A percentile compares a stretch with the other conserved stretches of the same genome.
phyloP scores from a whole-genome alignment of 2,888 invertebrate genomes.

The Cryptocheilus praepositus region DNA sequence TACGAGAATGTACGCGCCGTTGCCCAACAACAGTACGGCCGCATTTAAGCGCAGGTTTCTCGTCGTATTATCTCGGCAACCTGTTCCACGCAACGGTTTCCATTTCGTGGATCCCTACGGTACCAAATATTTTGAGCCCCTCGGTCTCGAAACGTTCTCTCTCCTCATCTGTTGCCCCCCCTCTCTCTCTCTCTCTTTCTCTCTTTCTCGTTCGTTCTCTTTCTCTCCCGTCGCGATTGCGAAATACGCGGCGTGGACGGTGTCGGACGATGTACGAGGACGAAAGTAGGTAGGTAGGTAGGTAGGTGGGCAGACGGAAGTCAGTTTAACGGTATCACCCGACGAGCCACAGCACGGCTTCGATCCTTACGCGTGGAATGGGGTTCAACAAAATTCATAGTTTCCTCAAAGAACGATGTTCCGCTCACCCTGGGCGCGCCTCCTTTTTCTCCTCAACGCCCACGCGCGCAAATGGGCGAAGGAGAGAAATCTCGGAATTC shows the following conservation, averaged over 20 bases:
- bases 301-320: slow-evolving; percentile 71
- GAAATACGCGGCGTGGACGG: slow-evolving; percentile 41
- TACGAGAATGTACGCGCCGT: no score
- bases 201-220: slow-evolving; percentile 6
- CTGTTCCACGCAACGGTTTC: slow-evolving; percentile 17
- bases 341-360: slow-evolving; percentile 50
- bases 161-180: slow-evolving; percentile 15
- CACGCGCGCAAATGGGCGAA: not conserved
- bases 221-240: slow-evolving; percentile 36
- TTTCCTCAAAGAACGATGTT: slow-evolving; percentile 25
- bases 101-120: slow-evolving; percentile 3
- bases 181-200: slow-evolving; percentile 17
- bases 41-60: no score
- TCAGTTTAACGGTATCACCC: slow-evolving; percentile 70
- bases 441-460: slow-evolving; percentile 2
- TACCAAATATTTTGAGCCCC: slow-evolving; percentile 44
- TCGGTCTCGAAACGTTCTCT: slow-evolving; percentile 19
- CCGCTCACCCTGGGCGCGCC: not conserved
- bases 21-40: no score
- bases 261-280: slow-evolving; percentile 55
- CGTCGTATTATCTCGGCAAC: slow-evolving; percentile 18
- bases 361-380: slow-evolving; percentile 53
- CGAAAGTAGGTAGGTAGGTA: slow-evolving; percentile 69
- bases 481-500: slow-evolving; percentile 44
- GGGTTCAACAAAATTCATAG: slow-evolving; percentile 47